Conservation (phyloP, 2,797 vertebrate genomes). For the Pipistrellus kuhlii region DNA sequence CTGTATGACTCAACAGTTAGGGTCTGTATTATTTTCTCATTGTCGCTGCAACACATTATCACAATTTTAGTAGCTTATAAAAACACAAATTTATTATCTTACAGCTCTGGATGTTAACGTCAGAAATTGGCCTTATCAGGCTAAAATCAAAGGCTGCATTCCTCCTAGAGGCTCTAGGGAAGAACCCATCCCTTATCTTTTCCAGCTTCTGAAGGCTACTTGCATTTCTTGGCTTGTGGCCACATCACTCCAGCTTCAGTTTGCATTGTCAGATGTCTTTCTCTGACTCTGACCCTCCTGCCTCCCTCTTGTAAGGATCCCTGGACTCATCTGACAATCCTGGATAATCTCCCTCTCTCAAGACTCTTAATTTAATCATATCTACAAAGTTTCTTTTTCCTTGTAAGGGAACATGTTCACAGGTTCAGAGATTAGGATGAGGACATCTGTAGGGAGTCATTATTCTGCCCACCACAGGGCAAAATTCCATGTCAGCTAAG, state of each 20-base stretch:
- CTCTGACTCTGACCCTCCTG: neutral
- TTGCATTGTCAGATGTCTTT: neutral
- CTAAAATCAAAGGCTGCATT: neutral
- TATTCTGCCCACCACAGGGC: neutral
- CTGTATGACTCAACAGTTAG: neutral
- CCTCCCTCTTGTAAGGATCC: neutral
- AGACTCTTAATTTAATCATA: neutral
- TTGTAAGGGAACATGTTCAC: neutral
- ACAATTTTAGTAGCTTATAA: neutral
- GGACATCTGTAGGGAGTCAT: neutral
- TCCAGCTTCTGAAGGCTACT: neutral
- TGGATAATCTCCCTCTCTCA: neutral
- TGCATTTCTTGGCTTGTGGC: neutral
- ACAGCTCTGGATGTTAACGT: neutral
- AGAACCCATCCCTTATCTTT: neutral
- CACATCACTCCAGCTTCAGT: rapidly evolving
- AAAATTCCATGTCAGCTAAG: neutral
- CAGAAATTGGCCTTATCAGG: neutral
- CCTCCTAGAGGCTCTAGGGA: neutral
- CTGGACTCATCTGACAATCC: neutral
- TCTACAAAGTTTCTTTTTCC: neutral
- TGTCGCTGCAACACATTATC: neutral
- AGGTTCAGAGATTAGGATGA: neutral
- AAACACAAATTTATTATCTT: neutral
- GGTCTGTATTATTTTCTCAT: neutral